Evolutionary conservation across 2,888 invertebrate genomes (phyloP).

Genomic region (Syrista parreyssii): DNA sequence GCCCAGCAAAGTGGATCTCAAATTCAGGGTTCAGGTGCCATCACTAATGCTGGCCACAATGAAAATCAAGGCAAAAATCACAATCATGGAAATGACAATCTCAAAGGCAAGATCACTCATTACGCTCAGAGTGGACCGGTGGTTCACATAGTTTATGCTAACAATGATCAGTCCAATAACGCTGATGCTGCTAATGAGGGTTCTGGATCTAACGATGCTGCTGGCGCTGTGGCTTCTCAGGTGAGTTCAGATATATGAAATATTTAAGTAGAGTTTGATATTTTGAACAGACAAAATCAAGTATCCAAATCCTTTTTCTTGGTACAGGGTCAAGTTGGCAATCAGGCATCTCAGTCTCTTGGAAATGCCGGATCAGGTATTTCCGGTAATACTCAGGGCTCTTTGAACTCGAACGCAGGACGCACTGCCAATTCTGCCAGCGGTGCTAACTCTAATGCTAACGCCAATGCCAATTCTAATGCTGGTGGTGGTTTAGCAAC

Average conservation of each 20-base stretch:
- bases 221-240: background rate
- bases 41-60: conserved; percentile 2
- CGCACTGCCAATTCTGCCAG: background rate
- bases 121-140: conserved; percentile 14
- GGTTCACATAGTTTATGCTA: conserved; percentile 15
- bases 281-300: background rate
- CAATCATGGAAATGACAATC: conserved; percentile 5
- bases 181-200: conserved; percentile 6
- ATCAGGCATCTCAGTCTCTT: conserved; percentile 2
- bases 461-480: background rate
- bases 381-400: background rate
- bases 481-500: background rate
- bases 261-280: background rate
- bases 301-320: background rate
- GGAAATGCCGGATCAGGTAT: conserved; percentile 1
- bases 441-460: background rate
- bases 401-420: background rate
- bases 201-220: conserved; percentile 9
- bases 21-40: conserved; percentile 1
- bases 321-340: conserved; percentile 11
- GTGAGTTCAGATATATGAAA: background rate
- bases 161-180: conserved; percentile 6
- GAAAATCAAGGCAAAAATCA: conserved; percentile 9
- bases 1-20: conserved; percentile 2
- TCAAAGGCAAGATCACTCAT: conserved; percentile 8